Base-by-base conservation (phyloP, 2,797 vertebrate species). In the Diceros bicornis region DNA sequence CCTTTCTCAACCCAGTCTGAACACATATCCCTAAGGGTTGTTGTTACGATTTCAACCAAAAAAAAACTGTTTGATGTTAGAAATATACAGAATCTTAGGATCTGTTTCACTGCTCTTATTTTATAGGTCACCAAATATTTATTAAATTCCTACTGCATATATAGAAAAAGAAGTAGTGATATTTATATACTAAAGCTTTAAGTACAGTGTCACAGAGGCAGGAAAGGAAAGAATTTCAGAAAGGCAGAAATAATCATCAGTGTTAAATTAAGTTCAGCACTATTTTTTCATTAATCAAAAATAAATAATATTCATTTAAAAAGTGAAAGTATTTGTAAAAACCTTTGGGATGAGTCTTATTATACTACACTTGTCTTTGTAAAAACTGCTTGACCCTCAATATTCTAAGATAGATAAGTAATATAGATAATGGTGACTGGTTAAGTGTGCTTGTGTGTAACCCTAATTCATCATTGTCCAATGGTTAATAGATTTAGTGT, bases 401-500 rank as follows among this genome's bases (percentile, higher is more conserved):
- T 95, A 97, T 84, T 81, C 32, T 69, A 57, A 37, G 86, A 85
- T 23, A 93, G 37, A 92, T 97, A 90, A 98, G 47, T 97, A 96
- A 95, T 93, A 29, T 64, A 94, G 82, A 95, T 94, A 97, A 74
- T 88, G 64, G 84, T 97, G 95, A 34, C 62, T 87, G 10, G 50
- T 84, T 96, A 94, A 94, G 85, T 94, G 13, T 93, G 59, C 32
- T 96, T 96, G 55, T 85, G 10, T 94, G 18, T 96, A 93, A 95
- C 25, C 62, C 86, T 95, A 75, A 97, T 96, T 84, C 90, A 81
- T 97, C 95, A 94, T 59, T 96, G 84, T 94, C 88, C 21, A 47
- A 10, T 74, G 32, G 41, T 92, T 95, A 98, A 96, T 92, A 97
- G 78, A 78, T 96, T 92, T 92, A 97, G 82, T 82, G 61, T 94